Evolutionary conservation across 1,140 invertebrate genomes (phyloP).

Genomic region (Argopecten irradians): DNA sequence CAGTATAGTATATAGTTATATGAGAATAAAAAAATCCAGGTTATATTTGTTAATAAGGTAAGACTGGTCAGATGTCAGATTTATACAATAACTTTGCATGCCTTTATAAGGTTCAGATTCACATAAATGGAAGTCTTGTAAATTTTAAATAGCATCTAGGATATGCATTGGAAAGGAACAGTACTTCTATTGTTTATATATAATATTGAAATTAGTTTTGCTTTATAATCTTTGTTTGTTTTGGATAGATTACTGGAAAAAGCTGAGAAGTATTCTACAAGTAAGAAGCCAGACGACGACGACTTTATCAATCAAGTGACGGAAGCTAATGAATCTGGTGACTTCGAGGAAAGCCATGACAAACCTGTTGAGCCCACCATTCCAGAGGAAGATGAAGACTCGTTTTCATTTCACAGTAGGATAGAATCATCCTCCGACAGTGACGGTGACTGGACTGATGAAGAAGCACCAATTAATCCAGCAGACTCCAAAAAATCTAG

Average conservation of each 20-base stretch:
- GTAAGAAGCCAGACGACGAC: background rate
- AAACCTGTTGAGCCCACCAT: background rate
- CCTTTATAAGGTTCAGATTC: too few relatives aligned
- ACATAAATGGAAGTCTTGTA: too few relatives aligned
- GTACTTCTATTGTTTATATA: too few relatives aligned
- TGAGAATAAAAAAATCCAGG: constrained; percentile 34
- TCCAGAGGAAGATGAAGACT: constrained; percentile 22
- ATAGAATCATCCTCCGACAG: constrained; percentile 13
- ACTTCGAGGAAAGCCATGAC: background rate
- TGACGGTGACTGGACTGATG: background rate
- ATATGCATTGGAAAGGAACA: too few relatives aligned
- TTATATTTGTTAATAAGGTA: constrained; percentile 28
- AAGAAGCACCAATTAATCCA: background rate
- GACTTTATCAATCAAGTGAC: background rate
- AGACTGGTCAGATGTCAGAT: background rate
- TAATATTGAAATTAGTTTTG: too few relatives aligned
- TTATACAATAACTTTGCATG: constrained; percentile 14
- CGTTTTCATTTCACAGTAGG: background rate
- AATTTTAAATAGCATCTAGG: too few relatives aligned
- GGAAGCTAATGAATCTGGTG: background rate
- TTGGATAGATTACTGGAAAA: background rate
- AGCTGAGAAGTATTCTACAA: background rate
- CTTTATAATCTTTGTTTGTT: background rate
- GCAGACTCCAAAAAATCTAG: constrained; percentile 27
- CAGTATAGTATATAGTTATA: too few relatives aligned